phyloP scores from a whole-genome alignment of 2,888 invertebrate species.

The Tetragnatha montana region DNA sequence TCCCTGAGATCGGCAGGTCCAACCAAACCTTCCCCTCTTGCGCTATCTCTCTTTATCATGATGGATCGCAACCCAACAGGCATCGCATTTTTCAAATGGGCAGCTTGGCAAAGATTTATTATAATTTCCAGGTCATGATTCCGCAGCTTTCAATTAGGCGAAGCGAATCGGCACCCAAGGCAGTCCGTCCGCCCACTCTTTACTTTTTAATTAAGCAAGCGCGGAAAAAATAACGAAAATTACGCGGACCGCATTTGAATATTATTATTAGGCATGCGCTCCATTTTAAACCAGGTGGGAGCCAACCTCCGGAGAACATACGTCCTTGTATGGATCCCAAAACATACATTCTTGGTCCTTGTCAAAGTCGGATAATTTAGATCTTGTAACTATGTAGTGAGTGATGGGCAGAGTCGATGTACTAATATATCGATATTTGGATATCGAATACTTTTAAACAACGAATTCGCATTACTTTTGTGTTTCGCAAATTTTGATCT shows the following conservation, averaged over 20 bases:
- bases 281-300: not conserved
- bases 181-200: not conserved
- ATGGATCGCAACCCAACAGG: not conserved
- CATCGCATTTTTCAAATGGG: not conserved
- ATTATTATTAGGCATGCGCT: not conserved
- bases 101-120: not conserved
- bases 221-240: not conserved
- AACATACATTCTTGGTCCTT: not conserved
- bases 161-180: not conserved
- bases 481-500: no score
- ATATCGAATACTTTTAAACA: no score
- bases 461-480: no score
- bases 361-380: not conserved
- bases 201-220: not conserved
- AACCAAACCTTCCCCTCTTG: no score
- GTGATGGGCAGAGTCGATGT: no score
- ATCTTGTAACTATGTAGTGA: not conserved
- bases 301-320: not conserved
- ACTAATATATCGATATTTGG: no score
- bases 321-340: not conserved
- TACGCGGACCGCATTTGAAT: not conserved
- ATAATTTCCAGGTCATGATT: slow-evolving; percentile 1
- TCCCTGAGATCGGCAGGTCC: no score
- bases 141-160: not conserved
- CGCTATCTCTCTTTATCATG: not conserved